Base-by-base conservation (phyloP, 2,888 invertebrate species). In the Heteromyza rotundicornis region DNA sequence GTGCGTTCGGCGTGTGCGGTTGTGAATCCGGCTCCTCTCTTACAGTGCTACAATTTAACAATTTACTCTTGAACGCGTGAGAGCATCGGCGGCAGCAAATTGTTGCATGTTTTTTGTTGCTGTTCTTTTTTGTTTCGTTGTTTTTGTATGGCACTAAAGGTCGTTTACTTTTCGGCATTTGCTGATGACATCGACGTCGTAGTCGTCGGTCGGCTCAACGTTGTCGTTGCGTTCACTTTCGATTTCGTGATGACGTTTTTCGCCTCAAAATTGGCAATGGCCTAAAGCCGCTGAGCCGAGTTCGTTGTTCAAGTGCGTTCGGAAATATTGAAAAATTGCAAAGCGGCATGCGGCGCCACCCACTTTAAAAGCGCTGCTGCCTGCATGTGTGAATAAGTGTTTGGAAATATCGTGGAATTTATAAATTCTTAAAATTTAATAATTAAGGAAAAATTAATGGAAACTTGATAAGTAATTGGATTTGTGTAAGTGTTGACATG, bases 121-220 rank as follows among this genome's bases (percentile, higher is more conserved):
- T 65, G 64, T 65, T 63, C 58, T 40, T 51, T 56, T 57, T 35
- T 57, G 17, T 60, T 51, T 60, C 61, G 57, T 50, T 10, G 60
- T 64, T 71, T 74, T 75, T 77, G 73, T 77, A 78, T 76, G 79
- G 78, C 74, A 70, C 68, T 76, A 79, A 79, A 79, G 79, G 80
- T 78, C 80, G 79, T 79, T 78, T 78, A 80, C 79, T 80, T 79
- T 80, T 80, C 72, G 80, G 78, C 76, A 70, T 40, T 76, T 71
- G 75, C 70, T 73, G 68, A 68, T 76, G 53, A 47, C n/a, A 40
- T 50, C 36, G 17, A 12, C 22, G 36, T n/a, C 40, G 20, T 16
- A 22, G 53, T 36, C 19, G 54, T 49, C 14, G 23, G 14, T 47
- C 27, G 40, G 47, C 24, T 54, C n/a, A n/a, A n/a, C 12, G 12